Evolutionary conservation across 2,113 vertebrate genomes (phyloP).

Genomic region (Nesoenas mayeri): DNA sequence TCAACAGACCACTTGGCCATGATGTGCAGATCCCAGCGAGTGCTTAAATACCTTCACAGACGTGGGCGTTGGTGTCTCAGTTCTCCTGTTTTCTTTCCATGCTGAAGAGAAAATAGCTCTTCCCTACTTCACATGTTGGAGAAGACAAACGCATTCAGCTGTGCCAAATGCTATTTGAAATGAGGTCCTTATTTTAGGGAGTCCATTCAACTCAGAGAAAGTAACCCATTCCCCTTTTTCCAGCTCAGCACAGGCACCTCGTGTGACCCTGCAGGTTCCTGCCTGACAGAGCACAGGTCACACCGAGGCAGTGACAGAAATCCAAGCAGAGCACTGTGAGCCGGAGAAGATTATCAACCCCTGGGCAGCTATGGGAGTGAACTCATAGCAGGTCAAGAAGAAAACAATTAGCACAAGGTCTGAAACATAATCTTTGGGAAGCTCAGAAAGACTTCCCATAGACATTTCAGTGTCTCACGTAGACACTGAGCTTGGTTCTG

Average conservation of each 20-base stretch:
- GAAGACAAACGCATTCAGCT: not conserved
- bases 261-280: not conserved
- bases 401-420: not conserved
- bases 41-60: constrained; percentile 35
- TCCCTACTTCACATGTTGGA: not conserved
- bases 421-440: not conserved
- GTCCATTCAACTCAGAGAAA: not conserved
- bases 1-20: not conserved
- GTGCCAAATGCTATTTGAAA: constrained; percentile 5
- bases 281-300: not conserved
- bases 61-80: not conserved
- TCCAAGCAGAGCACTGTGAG: not conserved
- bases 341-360: not conserved
- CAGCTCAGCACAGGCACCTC: not conserved
- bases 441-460: not conserved
- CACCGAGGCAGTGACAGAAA: not conserved
- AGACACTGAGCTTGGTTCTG: not conserved
- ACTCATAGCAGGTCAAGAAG: not conserved
- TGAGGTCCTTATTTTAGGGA: not conserved
- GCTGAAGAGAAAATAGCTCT: not conserved
- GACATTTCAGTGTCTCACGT: not conserved
- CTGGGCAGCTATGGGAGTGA: not conserved
- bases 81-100: constrained; percentile 37
- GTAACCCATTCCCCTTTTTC: not conserved
- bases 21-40: not conserved